Evolutionary conservation across 2,888 invertebrate genomes (phyloP).

Genomic region (Adineta ricciae): DNA sequence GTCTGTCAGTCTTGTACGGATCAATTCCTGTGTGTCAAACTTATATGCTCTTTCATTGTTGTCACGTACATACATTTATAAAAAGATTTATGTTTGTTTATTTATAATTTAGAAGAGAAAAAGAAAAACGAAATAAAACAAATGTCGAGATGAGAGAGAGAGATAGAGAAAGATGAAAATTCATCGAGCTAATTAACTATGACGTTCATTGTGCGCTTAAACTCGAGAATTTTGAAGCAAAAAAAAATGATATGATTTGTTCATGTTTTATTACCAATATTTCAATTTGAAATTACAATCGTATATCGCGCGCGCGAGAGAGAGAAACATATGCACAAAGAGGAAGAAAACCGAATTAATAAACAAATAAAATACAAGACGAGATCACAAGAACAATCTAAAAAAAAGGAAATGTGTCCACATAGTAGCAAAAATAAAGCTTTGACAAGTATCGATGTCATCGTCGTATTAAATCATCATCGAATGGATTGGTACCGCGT

Average conservation of each 20-base stretch:
- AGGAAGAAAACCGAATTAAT: no score
- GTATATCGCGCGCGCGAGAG: no score
- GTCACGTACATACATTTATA: background rate
- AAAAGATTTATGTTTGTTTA: constrained; percentile 5
- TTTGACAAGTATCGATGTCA: background rate
- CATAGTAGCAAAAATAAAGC: background rate
- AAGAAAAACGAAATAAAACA: background rate
- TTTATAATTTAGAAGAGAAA: background rate
- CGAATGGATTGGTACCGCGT: background rate
- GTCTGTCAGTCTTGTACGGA: background rate
- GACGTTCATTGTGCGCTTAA: no score
- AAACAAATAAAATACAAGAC: constrained; percentile 41
- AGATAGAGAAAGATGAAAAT: no score
- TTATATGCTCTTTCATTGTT: background rate
- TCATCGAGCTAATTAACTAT: no score
- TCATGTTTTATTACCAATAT: no score
- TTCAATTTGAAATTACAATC: no score
- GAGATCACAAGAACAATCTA: background rate
- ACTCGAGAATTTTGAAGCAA: no score
- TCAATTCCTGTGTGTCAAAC: background rate
- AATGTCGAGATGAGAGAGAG: background rate
- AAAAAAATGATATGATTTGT: no score
- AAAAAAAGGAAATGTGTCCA: background rate
- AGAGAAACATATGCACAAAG: no score
- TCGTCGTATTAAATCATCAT: background rate